These are phyloP conservation scores for Drosophila incognita DNA, from an alignment of 2,888 invertebrate genomes.

Conservation along the genomic window DNA sequence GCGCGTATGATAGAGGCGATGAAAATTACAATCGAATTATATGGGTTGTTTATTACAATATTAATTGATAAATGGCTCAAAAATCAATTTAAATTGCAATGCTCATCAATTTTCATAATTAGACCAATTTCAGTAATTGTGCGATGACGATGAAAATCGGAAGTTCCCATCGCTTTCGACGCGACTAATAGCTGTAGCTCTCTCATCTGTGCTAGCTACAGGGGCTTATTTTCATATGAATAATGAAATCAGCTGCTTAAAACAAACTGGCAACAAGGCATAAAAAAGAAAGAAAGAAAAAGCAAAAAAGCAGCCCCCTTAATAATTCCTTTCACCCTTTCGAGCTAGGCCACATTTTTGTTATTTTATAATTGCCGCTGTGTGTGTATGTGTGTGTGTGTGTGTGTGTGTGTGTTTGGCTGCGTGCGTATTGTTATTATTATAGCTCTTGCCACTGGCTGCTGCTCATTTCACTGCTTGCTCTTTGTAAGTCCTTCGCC, in stretches of 20 bases:
- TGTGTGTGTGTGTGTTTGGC: constrained; percentile 7
- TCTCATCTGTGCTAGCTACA: not conserved
- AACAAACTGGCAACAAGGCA: constrained; percentile 28
- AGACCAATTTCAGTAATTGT: constrained; percentile 38
- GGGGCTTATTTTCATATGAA: constrained; percentile 47
- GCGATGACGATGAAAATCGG: not conserved
- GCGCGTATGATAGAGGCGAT: not conserved
- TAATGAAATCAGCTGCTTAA: constrained; percentile 30
- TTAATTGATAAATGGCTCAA: constrained; percentile 24
- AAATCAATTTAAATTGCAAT: constrained; percentile 42
- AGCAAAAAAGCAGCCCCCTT: not conserved
- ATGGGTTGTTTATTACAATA: constrained; percentile 7
- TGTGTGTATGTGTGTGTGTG: constrained; percentile 9
- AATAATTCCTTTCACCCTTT: constrained; percentile 20
- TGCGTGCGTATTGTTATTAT: constrained; percentile 16
- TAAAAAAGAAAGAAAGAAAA: not conserved
- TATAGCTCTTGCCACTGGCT: constrained; percentile 41
- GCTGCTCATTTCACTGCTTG: constrained; percentile 61
- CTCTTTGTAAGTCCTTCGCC: constrained; percentile 55
- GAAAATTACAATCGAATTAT: constrained; percentile 2
- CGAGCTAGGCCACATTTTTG: constrained; percentile 60
- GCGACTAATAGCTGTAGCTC: not conserved
- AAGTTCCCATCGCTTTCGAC: not conserved
- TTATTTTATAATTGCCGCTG: constrained; percentile 74
- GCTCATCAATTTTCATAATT: constrained; percentile 17